A percentile compares a stretch with the other conserved stretches of the same genome.
phyloP scores from a whole-genome alignment of 1,140 invertebrate species.

The Monochamus saltuarius region DNA sequence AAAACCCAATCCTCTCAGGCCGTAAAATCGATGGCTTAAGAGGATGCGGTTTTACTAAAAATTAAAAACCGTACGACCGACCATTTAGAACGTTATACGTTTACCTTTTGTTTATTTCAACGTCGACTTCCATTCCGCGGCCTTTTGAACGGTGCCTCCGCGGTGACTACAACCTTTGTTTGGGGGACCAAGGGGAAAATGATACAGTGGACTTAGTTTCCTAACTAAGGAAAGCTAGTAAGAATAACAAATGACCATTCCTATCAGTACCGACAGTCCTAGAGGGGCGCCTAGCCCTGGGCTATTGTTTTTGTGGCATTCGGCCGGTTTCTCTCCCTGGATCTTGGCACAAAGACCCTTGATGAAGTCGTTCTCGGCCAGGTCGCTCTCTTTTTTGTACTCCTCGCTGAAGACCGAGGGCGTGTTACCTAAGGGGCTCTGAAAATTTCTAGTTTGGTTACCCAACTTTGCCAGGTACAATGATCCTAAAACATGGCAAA shows the following conservation, averaged over 20 bases:
- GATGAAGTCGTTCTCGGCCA: constrained; percentile 27
- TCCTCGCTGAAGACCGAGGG: constrained; percentile 53
- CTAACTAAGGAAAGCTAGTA: constrained; percentile 14
- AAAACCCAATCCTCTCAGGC: too few relatives aligned
- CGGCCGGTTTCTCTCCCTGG: constrained; percentile 19
- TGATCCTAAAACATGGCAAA: constrained; percentile 11
- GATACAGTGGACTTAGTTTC: neutral
- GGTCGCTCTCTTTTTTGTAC: constrained; percentile 27
- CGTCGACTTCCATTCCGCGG: too few relatives aligned
- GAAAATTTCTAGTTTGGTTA: constrained; percentile 47
- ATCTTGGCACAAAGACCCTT: constrained; percentile 25
- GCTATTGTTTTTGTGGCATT: constrained; percentile 10
- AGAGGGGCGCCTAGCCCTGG: neutral
- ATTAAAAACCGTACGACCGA: too few relatives aligned
- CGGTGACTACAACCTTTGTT: too few relatives aligned
- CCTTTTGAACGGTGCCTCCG: too few relatives aligned
- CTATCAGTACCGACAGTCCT: constrained; percentile 15
- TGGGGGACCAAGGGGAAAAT: too few relatives aligned
- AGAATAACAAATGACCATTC: constrained; percentile 12
- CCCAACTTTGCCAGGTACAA: constrained; percentile 49
- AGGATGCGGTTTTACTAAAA: too few relatives aligned
- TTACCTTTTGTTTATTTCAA: too few relatives aligned
- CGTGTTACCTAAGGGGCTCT: constrained; percentile 48
- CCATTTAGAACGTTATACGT: too few relatives aligned
- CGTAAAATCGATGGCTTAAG: too few relatives aligned